These are phyloP conservation scores for Odontesthes bonariensis DNA, from an alignment of 2,113 vertebrate species.

Conservation along the genomic window DNA sequence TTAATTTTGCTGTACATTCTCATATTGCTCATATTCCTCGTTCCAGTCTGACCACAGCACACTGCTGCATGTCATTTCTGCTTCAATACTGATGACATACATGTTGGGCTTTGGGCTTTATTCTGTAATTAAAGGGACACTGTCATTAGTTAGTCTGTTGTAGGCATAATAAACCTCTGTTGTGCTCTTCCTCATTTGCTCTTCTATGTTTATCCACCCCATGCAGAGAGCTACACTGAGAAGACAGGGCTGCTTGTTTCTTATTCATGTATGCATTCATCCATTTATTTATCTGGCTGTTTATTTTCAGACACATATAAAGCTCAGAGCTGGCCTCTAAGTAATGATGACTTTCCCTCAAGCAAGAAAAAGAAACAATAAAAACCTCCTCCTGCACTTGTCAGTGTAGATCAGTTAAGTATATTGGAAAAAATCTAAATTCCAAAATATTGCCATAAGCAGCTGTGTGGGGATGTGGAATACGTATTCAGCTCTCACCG, in stretches of 20 bases:
- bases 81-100: slow-evolving; percentile 11
- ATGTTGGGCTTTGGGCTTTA: slow-evolving; percentile 17
- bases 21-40: not conserved
- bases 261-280: slow-evolving; percentile 37
- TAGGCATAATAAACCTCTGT: slow-evolving; percentile 12
- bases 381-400: slow-evolving; percentile 7
- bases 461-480: slow-evolving; percentile 6
- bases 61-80: not conserved
- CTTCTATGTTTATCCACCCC: not conserved
- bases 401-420: slow-evolving; percentile 2
- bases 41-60: not conserved
- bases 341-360: slow-evolving; percentile 36
- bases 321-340: slow-evolving; percentile 11
- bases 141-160: slow-evolving; percentile 16
- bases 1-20: not conserved
- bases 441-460: not conserved
- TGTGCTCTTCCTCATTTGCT: slow-evolving; percentile 8
- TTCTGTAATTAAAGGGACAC: slow-evolving; percentile 7
- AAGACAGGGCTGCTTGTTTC: slow-evolving; percentile 3
- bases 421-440: not conserved
- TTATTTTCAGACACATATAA: slow-evolving; percentile 23
- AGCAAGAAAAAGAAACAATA: slow-evolving; percentile 7
- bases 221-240: not conserved
- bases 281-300: slow-evolving; percentile 35
- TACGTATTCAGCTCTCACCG: not conserved